phyloP scores from a whole-genome alignment of 2,888 invertebrate species.

The Rambutsinella grinnellia region DNA sequence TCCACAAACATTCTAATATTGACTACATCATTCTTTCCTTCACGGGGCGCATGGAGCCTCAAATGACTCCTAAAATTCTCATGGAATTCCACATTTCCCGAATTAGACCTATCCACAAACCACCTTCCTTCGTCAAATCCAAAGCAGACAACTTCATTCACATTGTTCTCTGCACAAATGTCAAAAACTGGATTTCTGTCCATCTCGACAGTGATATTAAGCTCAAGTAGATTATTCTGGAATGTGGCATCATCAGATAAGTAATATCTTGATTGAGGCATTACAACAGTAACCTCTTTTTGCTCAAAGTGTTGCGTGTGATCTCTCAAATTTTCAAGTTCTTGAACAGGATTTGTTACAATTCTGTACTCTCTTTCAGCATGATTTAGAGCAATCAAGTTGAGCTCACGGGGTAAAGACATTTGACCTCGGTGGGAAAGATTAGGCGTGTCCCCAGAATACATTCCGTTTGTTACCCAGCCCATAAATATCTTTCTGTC shows the following conservation, averaged over 20 bases:
- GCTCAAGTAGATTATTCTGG: slow-evolving; percentile 1
- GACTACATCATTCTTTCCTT: slow-evolving; percentile 9
- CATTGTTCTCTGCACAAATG: slow-evolving; percentile 18
- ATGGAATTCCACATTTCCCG: slow-evolving; percentile 47
- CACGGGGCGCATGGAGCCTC: slow-evolving; percentile 22
- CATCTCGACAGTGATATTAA: slow-evolving; percentile 13
- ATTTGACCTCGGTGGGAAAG: slow-evolving; percentile 59
- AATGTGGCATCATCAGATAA: slow-evolving; percentile 22
- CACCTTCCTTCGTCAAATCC: slow-evolving; percentile 25
- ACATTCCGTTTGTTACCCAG: slow-evolving; percentile 63
- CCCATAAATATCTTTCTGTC: slow-evolving; percentile 44
- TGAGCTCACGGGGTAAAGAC: slow-evolving; percentile 45
- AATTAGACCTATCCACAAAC: slow-evolving; percentile 51
- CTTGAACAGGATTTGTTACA: slow-evolving; percentile 18
- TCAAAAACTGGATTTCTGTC: slow-evolving; percentile 26
- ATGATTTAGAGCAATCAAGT: neutral
- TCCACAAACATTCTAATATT: slow-evolving; percentile 57
- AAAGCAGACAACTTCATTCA: slow-evolving; percentile 43
- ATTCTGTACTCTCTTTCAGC: slow-evolving; percentile 18
- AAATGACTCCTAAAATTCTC: neutral
- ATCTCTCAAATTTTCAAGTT: slow-evolving; percentile 5
- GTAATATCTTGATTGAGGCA: neutral
- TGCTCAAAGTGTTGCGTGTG: neutral
- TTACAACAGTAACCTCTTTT: neutral
- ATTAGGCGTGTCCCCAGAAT: slow-evolving; percentile 55